Evolutionary conservation across 2,113 vertebrate species (phyloP).

Genomic region (Anoplopoma fimbria): DNA sequence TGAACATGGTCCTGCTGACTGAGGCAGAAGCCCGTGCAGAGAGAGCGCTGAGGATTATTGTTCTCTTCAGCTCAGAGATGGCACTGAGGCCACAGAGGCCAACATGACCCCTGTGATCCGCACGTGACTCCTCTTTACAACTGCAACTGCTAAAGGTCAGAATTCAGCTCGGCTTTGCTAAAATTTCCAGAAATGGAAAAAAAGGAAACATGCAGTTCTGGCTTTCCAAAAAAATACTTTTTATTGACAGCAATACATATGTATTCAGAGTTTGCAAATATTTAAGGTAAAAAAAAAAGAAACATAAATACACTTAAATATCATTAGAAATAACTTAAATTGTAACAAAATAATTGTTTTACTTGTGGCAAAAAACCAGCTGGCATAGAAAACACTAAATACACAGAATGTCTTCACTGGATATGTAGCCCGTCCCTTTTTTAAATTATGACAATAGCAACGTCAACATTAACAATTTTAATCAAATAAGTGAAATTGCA

Average conservation of each 20-base stretch:
- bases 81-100: constrained; percentile 78
- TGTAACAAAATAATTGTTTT: constrained; percentile 78
- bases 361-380: constrained; percentile 63
- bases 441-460: constrained; percentile 69
- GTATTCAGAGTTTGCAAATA: constrained; percentile 65
- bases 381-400: constrained; percentile 72
- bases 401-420: constrained; percentile 75
- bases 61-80: constrained; percentile 73
- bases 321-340: constrained; percentile 83
- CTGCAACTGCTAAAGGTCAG: constrained; percentile 47
- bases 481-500: constrained; percentile 71
- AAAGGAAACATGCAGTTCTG: constrained; percentile 25
- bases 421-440: constrained; percentile 81
- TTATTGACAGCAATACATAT: constrained; percentile 80
- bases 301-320: constrained; percentile 86
- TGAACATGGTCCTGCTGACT: constrained; percentile 75
- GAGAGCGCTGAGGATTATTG: constrained; percentile 76
- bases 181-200: constrained; percentile 70
- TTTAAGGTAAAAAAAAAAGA: constrained; percentile 67
- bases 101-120: constrained; percentile 76
- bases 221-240: constrained; percentile 73
- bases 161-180: constrained; percentile 42
- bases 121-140: constrained; percentile 72
- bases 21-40: constrained; percentile 72
- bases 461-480: constrained; percentile 69